Base-by-base conservation (phyloP, 2,113 vertebrate species). In the Grallaria varia region DNA sequence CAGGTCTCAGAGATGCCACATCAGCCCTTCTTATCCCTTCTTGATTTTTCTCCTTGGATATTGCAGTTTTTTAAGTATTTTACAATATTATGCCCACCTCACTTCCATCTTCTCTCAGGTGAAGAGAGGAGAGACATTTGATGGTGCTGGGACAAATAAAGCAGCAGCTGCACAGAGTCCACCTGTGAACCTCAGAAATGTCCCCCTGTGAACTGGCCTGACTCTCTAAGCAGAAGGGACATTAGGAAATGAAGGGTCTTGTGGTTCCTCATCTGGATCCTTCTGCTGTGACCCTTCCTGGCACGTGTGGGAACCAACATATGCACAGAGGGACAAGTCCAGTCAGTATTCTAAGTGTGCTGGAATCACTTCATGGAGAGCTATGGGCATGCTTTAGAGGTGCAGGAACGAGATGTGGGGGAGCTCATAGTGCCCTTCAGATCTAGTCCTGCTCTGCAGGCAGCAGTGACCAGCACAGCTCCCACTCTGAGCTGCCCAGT, bases 281-380 rank as follows among this genome's bases (percentile, higher is more conserved):
- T 82, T 52, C 50, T 44, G 24, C 62, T 52, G 14, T 30, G 56
- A 66, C n/a, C 39, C 33, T 75, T 93, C n/a, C 45, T 73, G 58
- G 28, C 45, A 25, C 3, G 6, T 9, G 12, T 2, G 8, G 49
- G 31, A 84, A 45, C 4, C 49, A 62, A 35, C 13, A 37, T 0
- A 0, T 53, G 20, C 35, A 50, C 14, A 77, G 55, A 72, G 15
- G n/a, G 11, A 52, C 19, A 52, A 91, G 27, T 50, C 31, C 15
- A 37, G 35, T 23, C 20, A 37, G 25, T 23, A 76, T 39, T 80
- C 28, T 28, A n/a, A 35, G 16, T 66, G 4, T 75, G 22, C 56
- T 71, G 73, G 49, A 76, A 86, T 73, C 44, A n/a, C 71, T 76
- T 27, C 24, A 25, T 11, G 37, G 37, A 69, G 40, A 80, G 22